These are phyloP conservation scores for Bombus waltoni DNA, from an alignment of 1,140 invertebrate genomes.

Conservation along the genomic window DNA sequence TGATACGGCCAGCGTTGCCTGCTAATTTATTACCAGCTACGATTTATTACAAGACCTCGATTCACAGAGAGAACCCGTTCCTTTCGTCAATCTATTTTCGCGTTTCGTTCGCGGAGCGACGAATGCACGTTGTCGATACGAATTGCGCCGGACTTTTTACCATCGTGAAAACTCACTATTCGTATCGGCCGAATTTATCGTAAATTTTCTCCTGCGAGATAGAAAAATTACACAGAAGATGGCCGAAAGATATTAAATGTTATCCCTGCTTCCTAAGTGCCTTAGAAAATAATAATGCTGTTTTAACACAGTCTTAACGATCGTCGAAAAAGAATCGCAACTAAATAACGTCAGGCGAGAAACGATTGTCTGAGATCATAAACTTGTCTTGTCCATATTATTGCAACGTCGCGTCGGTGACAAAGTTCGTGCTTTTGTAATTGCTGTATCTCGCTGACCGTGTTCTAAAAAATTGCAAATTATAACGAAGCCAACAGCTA, in stretches of 20 bases:
- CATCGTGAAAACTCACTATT: background rate
- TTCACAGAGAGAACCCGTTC: background rate
- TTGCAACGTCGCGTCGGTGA: too few relatives aligned
- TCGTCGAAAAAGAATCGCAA: too few relatives aligned
- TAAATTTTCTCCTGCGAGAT: too few relatives aligned
- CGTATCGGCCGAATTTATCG: background rate
- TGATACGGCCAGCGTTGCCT: background rate
- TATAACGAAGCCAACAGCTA: background rate
- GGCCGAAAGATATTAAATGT: too few relatives aligned
- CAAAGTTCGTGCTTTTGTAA: too few relatives aligned
- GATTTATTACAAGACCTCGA: constrained; percentile 9
- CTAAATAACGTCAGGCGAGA: constrained; percentile 15
- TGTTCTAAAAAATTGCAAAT: constrained; percentile 12
- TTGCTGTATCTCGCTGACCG: background rate
- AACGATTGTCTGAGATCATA: constrained; percentile 41
- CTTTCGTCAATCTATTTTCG: background rate
- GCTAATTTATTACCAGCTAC: constrained; percentile 20
- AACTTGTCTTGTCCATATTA: too few relatives aligned
- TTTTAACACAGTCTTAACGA: too few relatives aligned
- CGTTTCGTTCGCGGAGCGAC: background rate
- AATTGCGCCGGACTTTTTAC: background rate
- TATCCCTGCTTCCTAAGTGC: too few relatives aligned
- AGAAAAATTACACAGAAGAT: too few relatives aligned
- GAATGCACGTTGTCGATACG: background rate
- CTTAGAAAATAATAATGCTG: too few relatives aligned